Evolutionary conservation across 1,140 invertebrate genomes (phyloP).

Genomic region (Holotrichia oblita): DNA sequence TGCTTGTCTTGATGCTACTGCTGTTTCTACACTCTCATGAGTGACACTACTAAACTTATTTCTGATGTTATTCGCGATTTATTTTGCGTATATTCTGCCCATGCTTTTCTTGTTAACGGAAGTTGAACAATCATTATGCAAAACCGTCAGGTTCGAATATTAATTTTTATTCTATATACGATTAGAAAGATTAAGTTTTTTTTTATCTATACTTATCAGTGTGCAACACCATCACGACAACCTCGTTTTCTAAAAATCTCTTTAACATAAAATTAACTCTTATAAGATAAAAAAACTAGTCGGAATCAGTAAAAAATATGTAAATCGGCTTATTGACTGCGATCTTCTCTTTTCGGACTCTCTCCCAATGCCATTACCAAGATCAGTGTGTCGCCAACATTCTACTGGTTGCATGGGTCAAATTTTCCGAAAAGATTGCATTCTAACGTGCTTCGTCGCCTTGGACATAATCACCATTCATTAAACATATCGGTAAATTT

Average conservation of each 20-base stretch:
- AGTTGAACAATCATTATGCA: too few relatives aligned
- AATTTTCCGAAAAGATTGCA: too few relatives aligned
- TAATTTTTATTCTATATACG: not conserved
- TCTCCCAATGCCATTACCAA: not conserved
- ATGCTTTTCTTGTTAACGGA: not conserved
- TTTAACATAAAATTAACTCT: not conserved
- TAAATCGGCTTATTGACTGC: constrained; percentile 16
- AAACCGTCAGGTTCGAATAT: constrained; percentile 10
- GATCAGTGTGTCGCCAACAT: not conserved
- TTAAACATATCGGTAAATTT: constrained; percentile 30
- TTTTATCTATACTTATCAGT: not conserved
- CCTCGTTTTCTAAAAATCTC: constrained; percentile 20
- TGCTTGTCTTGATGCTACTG: not conserved
- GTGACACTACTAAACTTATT: not conserved
- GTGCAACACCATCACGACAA: not conserved
- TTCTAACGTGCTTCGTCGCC: not conserved
- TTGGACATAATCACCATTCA: constrained; percentile 17
- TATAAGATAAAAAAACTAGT: not conserved
- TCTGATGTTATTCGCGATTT: not conserved
- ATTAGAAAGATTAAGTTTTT: not conserved
- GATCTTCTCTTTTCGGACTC: not conserved
- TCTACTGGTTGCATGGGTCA: not conserved
- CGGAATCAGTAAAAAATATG: not conserved
- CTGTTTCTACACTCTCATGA: not conserved
- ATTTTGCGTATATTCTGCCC: not conserved